These are phyloP conservation scores for Neoniphon sammara DNA, from an alignment of 2,797 vertebrate species.

Conservation along the genomic window DNA sequence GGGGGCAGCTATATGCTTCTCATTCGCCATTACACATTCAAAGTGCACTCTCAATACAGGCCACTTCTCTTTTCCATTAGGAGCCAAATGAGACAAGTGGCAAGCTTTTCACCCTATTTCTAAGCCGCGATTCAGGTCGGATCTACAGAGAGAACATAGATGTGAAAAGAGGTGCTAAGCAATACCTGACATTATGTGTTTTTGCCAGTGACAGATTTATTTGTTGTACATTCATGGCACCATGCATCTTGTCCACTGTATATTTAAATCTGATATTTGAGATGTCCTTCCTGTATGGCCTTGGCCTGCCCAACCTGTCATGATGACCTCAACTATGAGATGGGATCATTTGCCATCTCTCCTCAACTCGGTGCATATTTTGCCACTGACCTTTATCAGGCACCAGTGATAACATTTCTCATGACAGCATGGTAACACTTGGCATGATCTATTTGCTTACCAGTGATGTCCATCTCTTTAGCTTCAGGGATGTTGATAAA, in stretches of 20 bases:
- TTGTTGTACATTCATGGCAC: conserved; percentile 21
- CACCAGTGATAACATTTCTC: conserved; percentile 53
- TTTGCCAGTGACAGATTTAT: conserved; percentile 59
- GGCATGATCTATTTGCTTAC: conserved; percentile 53
- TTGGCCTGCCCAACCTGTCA: conserved; percentile 51
- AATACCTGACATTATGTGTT: conserved; percentile 56
- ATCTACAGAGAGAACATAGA: conserved; percentile 29
- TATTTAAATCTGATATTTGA: conserved; percentile 57
- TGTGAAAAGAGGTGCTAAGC: conserved; percentile 56
- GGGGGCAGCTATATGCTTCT: conserved; percentile 38
- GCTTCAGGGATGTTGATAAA: not conserved
- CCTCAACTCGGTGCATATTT: conserved; percentile 61
- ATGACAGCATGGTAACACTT: conserved; percentile 54
- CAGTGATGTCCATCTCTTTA: conserved; percentile 6
- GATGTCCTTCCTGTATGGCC: conserved; percentile 38
- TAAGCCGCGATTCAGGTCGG: conserved; percentile 50
- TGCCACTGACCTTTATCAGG: conserved; percentile 68
- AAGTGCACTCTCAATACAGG: conserved; percentile 44
- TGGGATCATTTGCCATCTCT: conserved; percentile 50
- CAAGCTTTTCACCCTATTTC: conserved; percentile 21
- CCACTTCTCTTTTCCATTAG: conserved; percentile 37
- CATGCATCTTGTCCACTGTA: conserved; percentile 46
- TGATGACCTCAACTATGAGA: conserved; percentile 49
- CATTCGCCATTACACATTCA: conserved; percentile 50
- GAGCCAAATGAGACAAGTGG: conserved; percentile 38